Base-by-base conservation (phyloP, 2,113 vertebrate genomes). In the Chaetorhynchus papuensis region DNA sequence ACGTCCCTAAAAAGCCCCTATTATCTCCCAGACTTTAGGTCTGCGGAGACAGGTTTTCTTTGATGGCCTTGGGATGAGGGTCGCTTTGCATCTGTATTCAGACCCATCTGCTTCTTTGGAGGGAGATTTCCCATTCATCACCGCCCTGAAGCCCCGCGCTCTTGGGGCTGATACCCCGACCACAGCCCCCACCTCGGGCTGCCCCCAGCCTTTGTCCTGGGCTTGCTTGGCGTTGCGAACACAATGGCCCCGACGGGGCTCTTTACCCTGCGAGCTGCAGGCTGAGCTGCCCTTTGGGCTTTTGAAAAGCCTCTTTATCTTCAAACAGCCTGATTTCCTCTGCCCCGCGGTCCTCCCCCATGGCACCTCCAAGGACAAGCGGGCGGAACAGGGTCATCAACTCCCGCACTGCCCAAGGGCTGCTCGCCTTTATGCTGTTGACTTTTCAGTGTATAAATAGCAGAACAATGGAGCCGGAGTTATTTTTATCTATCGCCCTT, bases 401-500 rank as follows among this genome's bases (percentile, higher is more conserved):
- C 60, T 27, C 74, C 87, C 59, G 94, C 61, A 9, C 41, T 3
- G 76, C 87, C 91, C 59, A 1, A 1, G 90, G 70, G 90, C 82
- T 6, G 82, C 75, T 66, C 44, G 90, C 90, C 85, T 88, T 75
- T 13, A 0, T 44, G 85, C 79, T 87, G 71, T 75, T 94, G 94
- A 68, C 85, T 95, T 90, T 59, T 41, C 49, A 0, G 80, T 13
- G 68, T 90, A 91, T 92, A 96, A 96, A 97, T 89, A 93, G 96
- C 94, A 69, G 56, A 79, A 96, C 69, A 87, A 87, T 72, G 77
- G 60, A 86, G 65, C 9, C 10, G 1, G 8, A 75, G 92, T 72
- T 96, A 96, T 97, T 95, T 95, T 94, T 93, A 82, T 87, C 90
- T 72, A 26, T 78, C 16, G 24, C 72, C 45, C 57, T 92, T 83